Percentiles rank a stretch among this genome's conserved stretches.
phyloP scores from a whole-genome alignment of 1,140 invertebrate species.

The Conopomorpha cramerella region DNA sequence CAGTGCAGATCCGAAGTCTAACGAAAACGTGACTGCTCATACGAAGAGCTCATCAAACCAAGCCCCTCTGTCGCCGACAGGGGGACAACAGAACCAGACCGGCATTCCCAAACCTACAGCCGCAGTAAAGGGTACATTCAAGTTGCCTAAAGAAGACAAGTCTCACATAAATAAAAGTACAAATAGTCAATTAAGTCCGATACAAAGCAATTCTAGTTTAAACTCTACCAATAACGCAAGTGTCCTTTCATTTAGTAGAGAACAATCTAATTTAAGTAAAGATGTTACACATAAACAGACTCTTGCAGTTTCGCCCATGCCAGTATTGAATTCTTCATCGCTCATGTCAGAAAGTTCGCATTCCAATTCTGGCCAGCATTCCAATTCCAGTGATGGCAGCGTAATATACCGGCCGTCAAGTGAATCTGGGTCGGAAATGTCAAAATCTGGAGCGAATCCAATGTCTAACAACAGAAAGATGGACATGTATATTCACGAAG shows the following conservation, averaged over 20 bases:
- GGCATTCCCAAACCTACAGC: conserved; percentile 89
- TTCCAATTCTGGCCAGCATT: conserved; percentile 65
- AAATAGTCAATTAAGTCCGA: conserved; percentile 58
- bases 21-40: conserved; percentile 14
- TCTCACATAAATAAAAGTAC: conserved; percentile 44
- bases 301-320: conserved; percentile 79
- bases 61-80: conserved; percentile 17
- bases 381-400: conserved; percentile 69
- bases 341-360: conserved; percentile 63
- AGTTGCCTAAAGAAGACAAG: conserved; percentile 62
- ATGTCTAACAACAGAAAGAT: conserved; percentile 62
- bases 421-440: conserved; percentile 67
- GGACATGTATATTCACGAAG: conserved; percentile 55
- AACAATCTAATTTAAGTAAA: conserved; percentile 56
- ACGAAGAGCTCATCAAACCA: conserved; percentile 17
- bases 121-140: conserved; percentile 84
- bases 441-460: conserved; percentile 41
- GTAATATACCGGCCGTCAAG: conserved; percentile 71
- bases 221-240: conserved; percentile 53
- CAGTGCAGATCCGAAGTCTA: conserved; percentile 20
- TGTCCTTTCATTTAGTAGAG: conserved; percentile 49
- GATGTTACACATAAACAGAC: conserved; percentile 62
- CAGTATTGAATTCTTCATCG: conserved; percentile 42
- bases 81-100: conserved; percentile 56
- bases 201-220: conserved; percentile 63